Evolutionary conservation across 53 echinoderm and acorn worm genomes (phyloP).

Genomic region (Echinometra lucunter): DNA sequence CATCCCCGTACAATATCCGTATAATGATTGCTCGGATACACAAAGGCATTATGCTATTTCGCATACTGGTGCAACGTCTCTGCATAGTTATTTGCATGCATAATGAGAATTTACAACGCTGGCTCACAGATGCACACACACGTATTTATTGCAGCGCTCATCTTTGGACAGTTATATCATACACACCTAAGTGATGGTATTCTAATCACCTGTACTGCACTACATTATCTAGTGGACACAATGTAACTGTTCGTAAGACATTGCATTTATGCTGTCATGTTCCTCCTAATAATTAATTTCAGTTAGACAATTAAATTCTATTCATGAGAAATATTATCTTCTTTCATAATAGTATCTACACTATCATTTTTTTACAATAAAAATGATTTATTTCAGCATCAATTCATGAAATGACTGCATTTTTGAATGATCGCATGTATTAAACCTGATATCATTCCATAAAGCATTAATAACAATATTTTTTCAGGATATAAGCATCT

Average conservation of each 20-base stretch:
- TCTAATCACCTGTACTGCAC: not conserved
- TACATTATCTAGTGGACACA: too few species aligned
- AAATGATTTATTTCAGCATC: too few species aligned
- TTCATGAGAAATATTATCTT: not conserved
- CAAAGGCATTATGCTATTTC: slow-evolving; percentile 26
- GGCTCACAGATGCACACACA: slow-evolving; percentile 7
- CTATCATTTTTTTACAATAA: too few species aligned
- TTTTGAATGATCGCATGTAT: too few species aligned
- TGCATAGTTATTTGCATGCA: slow-evolving; percentile 15
- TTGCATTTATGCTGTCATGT: not conserved
- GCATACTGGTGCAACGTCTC: slow-evolving; percentile 18
- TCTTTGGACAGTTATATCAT: not conserved
- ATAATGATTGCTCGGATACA: slow-evolving; percentile 40
- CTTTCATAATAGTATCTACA: not conserved
- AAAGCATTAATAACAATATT: not conserved
- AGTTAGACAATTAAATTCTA: not conserved
- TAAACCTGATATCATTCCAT: not conserved
- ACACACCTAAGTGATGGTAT: slow-evolving; percentile 28
- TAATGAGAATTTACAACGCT: slow-evolving; percentile 47
- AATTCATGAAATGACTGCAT: too few species aligned
- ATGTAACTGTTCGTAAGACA: not conserved
- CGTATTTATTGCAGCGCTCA: not conserved
- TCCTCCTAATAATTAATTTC: not conserved
- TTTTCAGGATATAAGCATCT: not conserved
- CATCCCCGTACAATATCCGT: not conserved